A percentile compares a stretch with the other conserved stretches of the same genome.
phyloP scores from a whole-genome alignment of 2,797 vertebrate genomes.

The Eulemur mongoz region DNA sequence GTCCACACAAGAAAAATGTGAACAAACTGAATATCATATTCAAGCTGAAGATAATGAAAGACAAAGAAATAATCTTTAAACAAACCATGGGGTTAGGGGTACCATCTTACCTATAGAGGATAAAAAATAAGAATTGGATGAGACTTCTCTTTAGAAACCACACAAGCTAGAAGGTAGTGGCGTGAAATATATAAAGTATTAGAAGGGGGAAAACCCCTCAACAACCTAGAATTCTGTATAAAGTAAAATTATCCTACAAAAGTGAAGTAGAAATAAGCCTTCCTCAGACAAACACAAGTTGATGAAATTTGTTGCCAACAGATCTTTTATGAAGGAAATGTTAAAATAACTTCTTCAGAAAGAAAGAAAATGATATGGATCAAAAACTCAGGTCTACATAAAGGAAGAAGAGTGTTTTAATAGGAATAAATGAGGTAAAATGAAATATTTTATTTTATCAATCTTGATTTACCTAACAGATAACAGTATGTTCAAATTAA shows the following conservation, averaged over 20 bases:
- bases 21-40: background rate
- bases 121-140: background rate
- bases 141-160: background rate
- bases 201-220: background rate
- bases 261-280: background rate
- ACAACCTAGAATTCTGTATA: background rate
- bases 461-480: background rate
- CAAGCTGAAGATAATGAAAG: background rate
- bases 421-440: background rate
- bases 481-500: background rate
- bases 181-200: background rate
- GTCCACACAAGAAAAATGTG: background rate
- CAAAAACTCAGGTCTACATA: background rate
- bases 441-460: background rate
- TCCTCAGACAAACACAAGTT: no score
- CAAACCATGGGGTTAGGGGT: no score
- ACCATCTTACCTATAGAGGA: background rate
- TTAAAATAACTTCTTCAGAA: background rate
- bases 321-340: background rate
- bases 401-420: background rate
- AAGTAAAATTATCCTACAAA: background rate
- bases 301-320: background rate
- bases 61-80: background rate
- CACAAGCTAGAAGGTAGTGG: background rate
- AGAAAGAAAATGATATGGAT: background rate